Conservation (phyloP, 1,140 invertebrate genomes). For the Ceratina calcarata region DNA sequence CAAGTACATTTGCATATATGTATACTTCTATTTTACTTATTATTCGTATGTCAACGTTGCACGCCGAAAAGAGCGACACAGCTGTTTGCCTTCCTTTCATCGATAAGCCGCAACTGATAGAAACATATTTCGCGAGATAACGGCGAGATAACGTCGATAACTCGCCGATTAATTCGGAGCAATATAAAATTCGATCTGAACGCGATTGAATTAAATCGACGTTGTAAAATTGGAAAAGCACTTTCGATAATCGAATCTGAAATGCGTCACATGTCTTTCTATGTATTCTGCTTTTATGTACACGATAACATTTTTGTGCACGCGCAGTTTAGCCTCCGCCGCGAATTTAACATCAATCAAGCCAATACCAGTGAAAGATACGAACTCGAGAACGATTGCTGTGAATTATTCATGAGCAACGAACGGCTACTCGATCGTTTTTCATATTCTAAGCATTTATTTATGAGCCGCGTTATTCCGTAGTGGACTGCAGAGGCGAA, state of each 20-base stretch:
- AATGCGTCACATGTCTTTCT: no score
- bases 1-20: no score
- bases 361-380: neutral
- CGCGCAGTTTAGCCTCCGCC: neutral
- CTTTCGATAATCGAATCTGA: no score
- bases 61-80: neutral
- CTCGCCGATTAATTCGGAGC: conserved; percentile 24
- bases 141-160: conserved; percentile 54
- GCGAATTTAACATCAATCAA: conserved; percentile 34
- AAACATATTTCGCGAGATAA: conserved; percentile 45
- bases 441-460: conserved; percentile 41
- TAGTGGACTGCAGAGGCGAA: conserved; percentile 8
- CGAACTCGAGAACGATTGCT: conserved; percentile 30
- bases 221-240: neutral
- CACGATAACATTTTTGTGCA: neutral
- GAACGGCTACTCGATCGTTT: conserved; percentile 32
- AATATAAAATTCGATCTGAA: conserved; percentile 28
- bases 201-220: neutral
- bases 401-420: conserved; percentile 40
- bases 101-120: conserved; percentile 55
- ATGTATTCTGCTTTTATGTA: neutral
- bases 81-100: conserved; percentile 45
- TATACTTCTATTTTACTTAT: no score
- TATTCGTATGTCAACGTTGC: neutral
- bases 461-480: conserved; percentile 14